Evolutionary conservation across 1,140 invertebrate genomes (phyloP).

Genomic region (Chlorops oryzae): DNA sequence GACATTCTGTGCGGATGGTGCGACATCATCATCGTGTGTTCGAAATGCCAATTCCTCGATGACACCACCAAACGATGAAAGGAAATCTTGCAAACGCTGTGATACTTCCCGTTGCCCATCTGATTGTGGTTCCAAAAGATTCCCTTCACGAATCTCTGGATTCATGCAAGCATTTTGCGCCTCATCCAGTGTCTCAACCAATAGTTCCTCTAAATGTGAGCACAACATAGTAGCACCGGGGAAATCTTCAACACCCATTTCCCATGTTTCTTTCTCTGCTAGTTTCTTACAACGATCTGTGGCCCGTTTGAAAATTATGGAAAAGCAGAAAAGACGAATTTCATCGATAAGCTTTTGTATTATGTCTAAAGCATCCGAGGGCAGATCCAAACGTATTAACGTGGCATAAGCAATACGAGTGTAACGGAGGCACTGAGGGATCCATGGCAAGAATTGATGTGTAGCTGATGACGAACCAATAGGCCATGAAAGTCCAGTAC

Average conservation of each 20-base stretch:
- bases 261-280: slow-evolving; percentile 78
- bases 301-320: slow-evolving; percentile 77
- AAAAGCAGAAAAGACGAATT: slow-evolving; percentile 80
- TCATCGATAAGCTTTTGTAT: slow-evolving; percentile 81
- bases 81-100: slow-evolving; percentile 63
- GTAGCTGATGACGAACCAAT: slow-evolving; percentile 48
- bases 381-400: slow-evolving; percentile 69
- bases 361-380: slow-evolving; percentile 71
- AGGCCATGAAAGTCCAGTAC: slow-evolving; percentile 46
- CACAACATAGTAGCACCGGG: slow-evolving; percentile 58
- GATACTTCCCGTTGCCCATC: slow-evolving; percentile 61
- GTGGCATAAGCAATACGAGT: slow-evolving; percentile 63
- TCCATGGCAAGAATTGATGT: slow-evolving; percentile 61
- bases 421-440: slow-evolving; percentile 70
- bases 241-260: slow-evolving; percentile 68
- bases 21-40: slow-evolving; percentile 57
- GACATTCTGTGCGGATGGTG: slow-evolving; percentile 54
- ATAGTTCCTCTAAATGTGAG: slow-evolving; percentile 72
- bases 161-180: slow-evolving; percentile 79
- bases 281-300: slow-evolving; percentile 72
- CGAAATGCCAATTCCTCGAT: slow-evolving; percentile 61
- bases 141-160: slow-evolving; percentile 58
- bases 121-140: slow-evolving; percentile 56
- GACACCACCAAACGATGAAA: slow-evolving; percentile 61
- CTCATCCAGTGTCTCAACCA: slow-evolving; percentile 76